These are phyloP conservation scores for Tetraodon nigroviridis DNA, from an alignment of 2,113 vertebrate species.

Conservation along the genomic window DNA sequence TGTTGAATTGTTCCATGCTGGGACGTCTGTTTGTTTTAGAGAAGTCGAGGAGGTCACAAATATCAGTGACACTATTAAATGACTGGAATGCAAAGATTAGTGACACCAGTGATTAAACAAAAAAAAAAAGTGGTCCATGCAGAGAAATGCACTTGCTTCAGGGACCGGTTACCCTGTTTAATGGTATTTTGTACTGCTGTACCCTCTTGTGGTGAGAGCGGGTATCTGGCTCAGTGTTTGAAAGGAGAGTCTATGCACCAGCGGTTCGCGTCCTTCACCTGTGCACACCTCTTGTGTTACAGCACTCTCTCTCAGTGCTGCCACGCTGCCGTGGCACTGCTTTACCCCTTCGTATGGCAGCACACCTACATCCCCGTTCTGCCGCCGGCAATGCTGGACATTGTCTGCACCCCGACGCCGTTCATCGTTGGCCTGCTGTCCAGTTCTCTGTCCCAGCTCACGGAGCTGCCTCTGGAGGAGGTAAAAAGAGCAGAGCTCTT, in stretches of 20 bases:
- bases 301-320: slow-evolving; percentile 90
- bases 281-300: slow-evolving; percentile 16
- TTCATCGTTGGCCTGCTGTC: slow-evolving; percentile 92
- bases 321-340: slow-evolving; percentile 84
- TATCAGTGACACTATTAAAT: slow-evolving; percentile 24
- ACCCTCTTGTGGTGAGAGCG: slow-evolving; percentile 28
- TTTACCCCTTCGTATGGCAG: slow-evolving; percentile 86
- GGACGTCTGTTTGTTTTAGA: slow-evolving; percentile 49
- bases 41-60: slow-evolving; percentile 49
- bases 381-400: slow-evolving; percentile 89
- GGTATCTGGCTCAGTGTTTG: background rate
- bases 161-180: background rate
- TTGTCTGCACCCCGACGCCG: slow-evolving; percentile 90
- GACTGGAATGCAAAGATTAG: slow-evolving; percentile 40
- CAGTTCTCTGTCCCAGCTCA: slow-evolving; percentile 83
- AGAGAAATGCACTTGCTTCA: slow-evolving; percentile 16
- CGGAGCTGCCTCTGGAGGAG: slow-evolving; percentile 86
- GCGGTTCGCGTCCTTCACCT: background rate
- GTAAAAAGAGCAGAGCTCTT: slow-evolving; percentile 59
- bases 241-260: background rate
- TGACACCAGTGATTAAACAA: slow-evolving; percentile 37
- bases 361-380: slow-evolving; percentile 92
- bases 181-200: slow-evolving; percentile 3
- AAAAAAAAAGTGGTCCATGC: slow-evolving; percentile 2
- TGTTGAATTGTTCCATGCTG: slow-evolving; percentile 5